Percentiles rank a stretch among this genome's conserved stretches.
Evolutionary conservation across 1,140 invertebrate species (phyloP).

Genomic region (Drosophila serrata): DNA sequence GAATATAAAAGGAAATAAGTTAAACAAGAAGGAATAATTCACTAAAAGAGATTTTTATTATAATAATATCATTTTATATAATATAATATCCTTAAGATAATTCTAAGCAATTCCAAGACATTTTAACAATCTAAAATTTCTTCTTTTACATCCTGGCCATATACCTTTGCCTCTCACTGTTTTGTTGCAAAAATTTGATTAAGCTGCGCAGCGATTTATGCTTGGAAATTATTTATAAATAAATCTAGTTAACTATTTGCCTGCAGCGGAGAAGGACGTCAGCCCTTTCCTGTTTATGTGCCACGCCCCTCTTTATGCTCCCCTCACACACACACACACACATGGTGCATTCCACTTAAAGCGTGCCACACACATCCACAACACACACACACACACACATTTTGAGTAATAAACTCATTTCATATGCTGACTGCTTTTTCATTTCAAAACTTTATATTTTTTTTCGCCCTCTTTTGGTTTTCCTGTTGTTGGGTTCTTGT

Average conservation of each 20-base stretch:
- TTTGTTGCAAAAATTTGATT: conserved; percentile 66
- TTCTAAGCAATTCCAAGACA: no score
- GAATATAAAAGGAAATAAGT: no score
- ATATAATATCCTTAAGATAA: no score
- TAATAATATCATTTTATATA: no score
- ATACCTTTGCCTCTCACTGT: conserved; percentile 24
- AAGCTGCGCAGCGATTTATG: conserved; percentile 61
- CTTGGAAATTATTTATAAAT: conserved; percentile 78
- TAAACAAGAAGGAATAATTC: no score
- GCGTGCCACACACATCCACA: conserved; percentile 47
- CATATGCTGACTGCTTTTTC: conserved; percentile 84
- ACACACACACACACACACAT: conserved; percentile 48
- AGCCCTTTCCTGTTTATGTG: conserved; percentile 33
- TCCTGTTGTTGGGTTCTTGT: conserved; percentile 71
- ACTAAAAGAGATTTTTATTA: no score
- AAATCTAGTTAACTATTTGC: conserved; percentile 74
- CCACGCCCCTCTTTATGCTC: conserved; percentile 12
- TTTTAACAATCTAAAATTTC: no score
- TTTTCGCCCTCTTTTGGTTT: conserved; percentile 45
- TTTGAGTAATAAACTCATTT: conserved; percentile 84
- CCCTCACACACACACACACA: background rate
- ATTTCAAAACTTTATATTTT: conserved; percentile 80
- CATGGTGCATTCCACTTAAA: conserved; percentile 74
- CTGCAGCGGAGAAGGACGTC: conserved; percentile 48
- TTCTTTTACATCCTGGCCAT: background rate